phyloP scores from a whole-genome alignment of 1,140 invertebrate genomes.

The Sogatella furcifera region DNA sequence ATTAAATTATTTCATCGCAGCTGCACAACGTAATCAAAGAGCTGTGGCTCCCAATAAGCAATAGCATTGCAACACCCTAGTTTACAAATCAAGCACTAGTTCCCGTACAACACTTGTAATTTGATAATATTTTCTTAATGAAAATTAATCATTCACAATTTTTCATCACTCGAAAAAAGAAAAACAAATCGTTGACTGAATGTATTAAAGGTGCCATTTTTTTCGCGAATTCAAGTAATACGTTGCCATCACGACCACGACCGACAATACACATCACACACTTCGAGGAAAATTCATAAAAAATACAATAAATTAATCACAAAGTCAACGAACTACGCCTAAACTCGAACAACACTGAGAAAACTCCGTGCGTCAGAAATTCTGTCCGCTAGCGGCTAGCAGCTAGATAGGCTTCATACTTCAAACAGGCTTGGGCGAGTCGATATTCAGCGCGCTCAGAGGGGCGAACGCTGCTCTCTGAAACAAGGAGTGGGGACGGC shows the following conservation, averaged over 20 bases:
- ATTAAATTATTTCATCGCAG: no score
- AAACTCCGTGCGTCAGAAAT: neutral
- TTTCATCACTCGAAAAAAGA: neutral
- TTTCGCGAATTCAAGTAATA: neutral
- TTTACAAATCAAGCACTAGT: no score
- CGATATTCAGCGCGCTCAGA: neutral
- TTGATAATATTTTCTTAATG: neutral
- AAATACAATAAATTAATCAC: neutral
- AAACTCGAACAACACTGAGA: slow-evolving; percentile 1
- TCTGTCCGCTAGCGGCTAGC: slow-evolving; percentile 5
- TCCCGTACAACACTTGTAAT: no score
- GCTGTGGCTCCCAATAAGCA: no score
- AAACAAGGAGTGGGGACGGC: neutral
- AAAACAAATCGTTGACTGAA: neutral
- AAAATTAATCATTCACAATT: neutral
- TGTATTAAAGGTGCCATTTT: neutral
- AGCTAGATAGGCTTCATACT: slow-evolving; percentile 12
- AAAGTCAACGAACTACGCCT: slow-evolving; percentile 2
- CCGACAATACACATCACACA: neutral
- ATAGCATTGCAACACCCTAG: no score
- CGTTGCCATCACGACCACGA: neutral
- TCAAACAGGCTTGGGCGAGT: slow-evolving; percentile 7
- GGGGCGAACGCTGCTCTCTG: neutral
- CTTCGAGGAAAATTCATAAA: neutral
- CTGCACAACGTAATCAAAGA: no score